A percentile compares a stretch with the other conserved stretches of the same genome.
Conservation (phyloP, 2,797 vertebrate species). For the Taeniopygia guttata region DNA sequence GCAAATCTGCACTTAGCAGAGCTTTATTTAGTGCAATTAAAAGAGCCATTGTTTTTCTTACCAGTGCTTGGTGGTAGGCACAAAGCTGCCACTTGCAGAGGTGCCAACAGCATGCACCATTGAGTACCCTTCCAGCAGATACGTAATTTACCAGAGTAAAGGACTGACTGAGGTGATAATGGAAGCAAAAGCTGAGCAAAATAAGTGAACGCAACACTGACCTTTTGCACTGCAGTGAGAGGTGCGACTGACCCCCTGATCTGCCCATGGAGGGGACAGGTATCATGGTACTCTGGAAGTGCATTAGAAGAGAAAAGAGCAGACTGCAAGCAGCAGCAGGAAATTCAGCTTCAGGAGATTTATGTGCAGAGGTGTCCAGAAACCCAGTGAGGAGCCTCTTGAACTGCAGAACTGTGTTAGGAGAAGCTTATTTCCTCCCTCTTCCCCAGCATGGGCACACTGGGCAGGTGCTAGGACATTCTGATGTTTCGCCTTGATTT, state of each 20-base stretch:
- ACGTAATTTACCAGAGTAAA: neutral
- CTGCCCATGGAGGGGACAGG: neutral
- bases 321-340: slow-evolving; percentile 10
- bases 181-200: neutral
- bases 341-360: slow-evolving; percentile 38
- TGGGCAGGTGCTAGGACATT: neutral
- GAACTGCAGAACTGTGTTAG: neutral
- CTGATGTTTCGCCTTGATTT: slow-evolving; percentile 30
- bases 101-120: neutral
- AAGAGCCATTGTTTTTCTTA: slow-evolving; percentile 20
- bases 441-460: neutral
- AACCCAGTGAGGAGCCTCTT: slow-evolving; percentile 25
- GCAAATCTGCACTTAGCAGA: neutral
- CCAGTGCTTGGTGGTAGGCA: neutral
- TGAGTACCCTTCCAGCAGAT: neutral
- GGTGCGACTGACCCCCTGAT: neutral
- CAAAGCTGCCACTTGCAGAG: slow-evolving; percentile 12
- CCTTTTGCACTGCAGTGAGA: neutral
- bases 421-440: neutral
- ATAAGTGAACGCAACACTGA: neutral
- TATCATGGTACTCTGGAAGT: neutral
- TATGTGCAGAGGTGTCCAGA: neutral
- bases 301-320: neutral
- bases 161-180: neutral
- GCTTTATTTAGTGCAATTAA: slow-evolving; percentile 1